Evolutionary conservation across 2,113 vertebrate species (phyloP), one percentile per base, ranked within the genome.

Genomic region (Tympanuchus pallidicinctus): DNA sequence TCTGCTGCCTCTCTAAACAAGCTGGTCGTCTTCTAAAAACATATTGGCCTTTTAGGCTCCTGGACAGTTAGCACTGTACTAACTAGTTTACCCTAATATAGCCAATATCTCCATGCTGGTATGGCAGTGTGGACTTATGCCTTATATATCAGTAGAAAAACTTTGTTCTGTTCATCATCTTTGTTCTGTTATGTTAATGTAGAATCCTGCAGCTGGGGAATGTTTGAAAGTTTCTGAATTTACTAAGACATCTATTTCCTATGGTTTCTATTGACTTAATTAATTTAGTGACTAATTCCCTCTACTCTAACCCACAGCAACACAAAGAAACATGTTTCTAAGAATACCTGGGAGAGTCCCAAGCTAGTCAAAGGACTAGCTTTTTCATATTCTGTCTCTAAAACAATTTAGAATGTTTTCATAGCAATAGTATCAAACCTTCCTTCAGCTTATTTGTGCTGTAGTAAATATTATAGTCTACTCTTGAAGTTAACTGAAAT

Each of bases 51-150:
- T 10, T 79, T 70, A 40, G 20, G 30, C 8, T 83, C 56, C 52
- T 60, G 36, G 24, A 7, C 7, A 30, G 27, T 38, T 38, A 38
- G 38, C 38, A 38, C 38, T 38, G 38, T n/a, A 19, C 67, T 84
- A 43, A 67, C 42, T 28, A 77, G 11, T 25, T 52, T 67, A 32
- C n/a, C 34, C 20, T 0, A 2, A 67, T 36, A 24, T 43, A 52
- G 40, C 25, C 0, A 2, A 10, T 45, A 32, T 24, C 59, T 42
- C 54, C 72, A 24, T 0, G 0, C 60, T 42, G 52, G 22, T 38
- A 34, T 36, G 36, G 40, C 28, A 13, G 40, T 21, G 28, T n/a
- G 52, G 54, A 5, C 63, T 57, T 50, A 34, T 10, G 10, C n/a
- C 36, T 60, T 43, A 13, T 61, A 24, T 20, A 36, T 16, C 61